Conservation (phyloP, 2,113 vertebrate genomes). For the Micromys minutus region DNA sequence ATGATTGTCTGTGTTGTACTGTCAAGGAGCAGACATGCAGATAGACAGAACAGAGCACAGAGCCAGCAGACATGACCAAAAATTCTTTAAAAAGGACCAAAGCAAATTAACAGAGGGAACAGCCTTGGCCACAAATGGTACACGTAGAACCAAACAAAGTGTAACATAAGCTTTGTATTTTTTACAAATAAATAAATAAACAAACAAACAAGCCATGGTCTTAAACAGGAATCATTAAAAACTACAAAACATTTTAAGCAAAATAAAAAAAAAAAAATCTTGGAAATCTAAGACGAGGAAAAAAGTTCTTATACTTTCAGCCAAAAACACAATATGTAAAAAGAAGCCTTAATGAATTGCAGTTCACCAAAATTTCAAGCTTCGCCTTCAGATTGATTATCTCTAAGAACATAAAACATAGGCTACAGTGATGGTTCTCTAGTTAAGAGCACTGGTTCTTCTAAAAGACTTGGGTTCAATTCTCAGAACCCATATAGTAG, state of each 20-base stretch:
- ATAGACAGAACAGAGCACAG: background rate
- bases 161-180: background rate
- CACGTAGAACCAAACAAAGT: background rate
- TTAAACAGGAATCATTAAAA: conserved; percentile 17
- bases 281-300: background rate
- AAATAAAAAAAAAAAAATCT: background rate
- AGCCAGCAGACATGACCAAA: background rate
- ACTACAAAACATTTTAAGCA: background rate
- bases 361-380: background rate
- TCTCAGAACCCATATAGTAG: background rate
- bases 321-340: background rate
- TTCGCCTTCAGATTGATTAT: background rate
- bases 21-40: background rate
- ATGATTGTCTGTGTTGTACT: background rate
- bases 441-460: background rate
- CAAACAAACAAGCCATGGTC: background rate
- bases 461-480: background rate
- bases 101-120: background rate
- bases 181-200: too few relatives aligned
- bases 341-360: background rate
- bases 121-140: background rate
- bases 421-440: too few relatives aligned
- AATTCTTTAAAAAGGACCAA: background rate
- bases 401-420: background rate
- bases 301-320: conserved; percentile 27